phyloP scores from a whole-genome alignment of 2,888 invertebrate species.

The Leptopilina syphax region DNA sequence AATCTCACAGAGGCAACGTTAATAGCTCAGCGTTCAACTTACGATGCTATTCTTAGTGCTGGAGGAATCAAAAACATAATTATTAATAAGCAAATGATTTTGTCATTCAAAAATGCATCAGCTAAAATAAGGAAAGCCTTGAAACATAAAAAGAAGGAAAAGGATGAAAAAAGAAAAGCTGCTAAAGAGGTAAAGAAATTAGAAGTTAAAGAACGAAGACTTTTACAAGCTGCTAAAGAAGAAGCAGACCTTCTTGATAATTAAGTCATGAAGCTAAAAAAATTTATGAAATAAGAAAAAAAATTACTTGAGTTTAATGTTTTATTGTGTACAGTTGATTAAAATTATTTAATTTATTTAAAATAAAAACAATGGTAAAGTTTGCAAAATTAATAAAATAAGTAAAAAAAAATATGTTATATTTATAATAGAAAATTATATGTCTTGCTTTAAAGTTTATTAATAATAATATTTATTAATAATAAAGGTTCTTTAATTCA shows the following conservation, averaged over 20 bases:
- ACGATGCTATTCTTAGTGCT: neutral
- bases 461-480: no score
- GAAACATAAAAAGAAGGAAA: neutral
- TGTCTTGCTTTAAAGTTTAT: no score
- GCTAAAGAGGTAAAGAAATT: neutral
- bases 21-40: conserved; percentile 40
- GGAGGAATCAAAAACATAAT: conserved; percentile 3
- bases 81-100: neutral
- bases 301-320: no score
- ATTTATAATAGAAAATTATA: no score
- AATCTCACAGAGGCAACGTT: conserved; percentile 42
- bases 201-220: neutral
- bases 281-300: neutral
- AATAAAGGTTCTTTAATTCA: no score
- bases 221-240: neutral
- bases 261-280: neutral
- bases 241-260: neutral
- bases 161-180: neutral
- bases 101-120: neutral
- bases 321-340: no score
- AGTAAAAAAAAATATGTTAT: no score
- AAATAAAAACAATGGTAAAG: no score
- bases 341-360: no score
- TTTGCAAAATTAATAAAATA: no score
- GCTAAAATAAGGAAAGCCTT: neutral